Base-by-base conservation (phyloP, 2,888 invertebrate species). In the Drosophila buzzatii region DNA sequence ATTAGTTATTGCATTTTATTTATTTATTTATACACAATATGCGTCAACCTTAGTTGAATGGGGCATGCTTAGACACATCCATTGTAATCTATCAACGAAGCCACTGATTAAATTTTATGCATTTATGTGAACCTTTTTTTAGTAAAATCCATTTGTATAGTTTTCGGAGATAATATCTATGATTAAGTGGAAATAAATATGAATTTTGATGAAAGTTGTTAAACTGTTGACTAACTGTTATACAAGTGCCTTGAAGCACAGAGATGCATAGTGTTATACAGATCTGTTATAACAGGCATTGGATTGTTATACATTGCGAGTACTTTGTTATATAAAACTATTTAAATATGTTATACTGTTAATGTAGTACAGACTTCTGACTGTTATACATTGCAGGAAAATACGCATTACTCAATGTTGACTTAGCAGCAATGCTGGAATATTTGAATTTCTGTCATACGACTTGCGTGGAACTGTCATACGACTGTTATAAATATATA, bases 31-130 rank as follows among this genome's bases (percentile, higher is more conserved):
- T 79, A 51, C 23, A 56, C 14, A 12, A 51, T 27, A 33, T 10
- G 18, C 59, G 27, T 18, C 5, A 18, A 31, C 31, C 23, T 35
- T 60, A 39, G 18, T 10, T 35, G 1, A 47, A 9, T 44, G 35
- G 35, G 20, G 23, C 18, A 27, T 14, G 23, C 41, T 39, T 37
- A 62, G 47, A 44, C 23, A 10, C 12, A 20, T 44, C 72, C 47
- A 53, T 76, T 76, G 74, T 79, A 73, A 71, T 68, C 35, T 60
- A 69, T 64, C 63, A 75, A 75, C 69, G 59, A 82, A 73, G 85
- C 82, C 82, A 82, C 82, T 88, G 82, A 82, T 88, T 88, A 82
- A 62, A 85, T 68, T 55, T 39, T 85, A 88, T 76, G 70, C 70
- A 71, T 82, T 65, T 81, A 68, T 64, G 58, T 66, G 44, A 61